These are phyloP conservation scores for Aptenodytes forsteri DNA, from an alignment of 2,113 vertebrate genomes.

Conservation along the genomic window DNA sequence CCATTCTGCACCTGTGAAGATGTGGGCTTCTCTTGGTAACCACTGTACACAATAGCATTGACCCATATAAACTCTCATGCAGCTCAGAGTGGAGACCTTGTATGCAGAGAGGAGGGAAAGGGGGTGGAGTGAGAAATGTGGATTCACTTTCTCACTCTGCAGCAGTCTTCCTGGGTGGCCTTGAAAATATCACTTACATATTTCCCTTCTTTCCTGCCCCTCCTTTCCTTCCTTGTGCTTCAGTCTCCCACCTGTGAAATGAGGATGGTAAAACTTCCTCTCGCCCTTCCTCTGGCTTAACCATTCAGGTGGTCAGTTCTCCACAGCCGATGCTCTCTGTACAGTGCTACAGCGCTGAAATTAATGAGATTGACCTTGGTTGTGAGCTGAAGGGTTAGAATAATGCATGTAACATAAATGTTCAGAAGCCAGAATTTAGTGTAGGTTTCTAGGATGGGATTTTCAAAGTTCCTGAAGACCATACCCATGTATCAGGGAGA, in stretches of 20 bases:
- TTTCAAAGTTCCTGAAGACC: background rate
- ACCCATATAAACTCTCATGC: background rate
- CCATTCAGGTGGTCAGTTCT: background rate
- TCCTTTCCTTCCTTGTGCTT: constrained; percentile 6
- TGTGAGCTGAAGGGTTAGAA: background rate
- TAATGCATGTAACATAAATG: background rate
- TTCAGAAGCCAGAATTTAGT: background rate
- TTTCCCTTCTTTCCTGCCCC: background rate
- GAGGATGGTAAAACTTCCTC: background rate
- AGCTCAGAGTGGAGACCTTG: background rate
- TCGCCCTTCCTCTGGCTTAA: background rate
- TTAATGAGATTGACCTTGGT: background rate
- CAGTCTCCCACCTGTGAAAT: background rate
- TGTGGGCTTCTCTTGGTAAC: background rate
- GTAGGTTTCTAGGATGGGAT: background rate
- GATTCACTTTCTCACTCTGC: background rate
- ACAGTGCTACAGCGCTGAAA: background rate
- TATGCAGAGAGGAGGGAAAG: background rate
- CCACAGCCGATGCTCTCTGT: background rate
- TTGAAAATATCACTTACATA: background rate
- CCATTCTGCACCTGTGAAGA: background rate
- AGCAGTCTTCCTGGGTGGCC: constrained; percentile 44
- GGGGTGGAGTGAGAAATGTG: background rate
- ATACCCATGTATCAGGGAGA: background rate
- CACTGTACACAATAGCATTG: background rate